phyloP scores from a whole-genome alignment of 2,113 vertebrate species.

The Cavia porcellus region DNA sequence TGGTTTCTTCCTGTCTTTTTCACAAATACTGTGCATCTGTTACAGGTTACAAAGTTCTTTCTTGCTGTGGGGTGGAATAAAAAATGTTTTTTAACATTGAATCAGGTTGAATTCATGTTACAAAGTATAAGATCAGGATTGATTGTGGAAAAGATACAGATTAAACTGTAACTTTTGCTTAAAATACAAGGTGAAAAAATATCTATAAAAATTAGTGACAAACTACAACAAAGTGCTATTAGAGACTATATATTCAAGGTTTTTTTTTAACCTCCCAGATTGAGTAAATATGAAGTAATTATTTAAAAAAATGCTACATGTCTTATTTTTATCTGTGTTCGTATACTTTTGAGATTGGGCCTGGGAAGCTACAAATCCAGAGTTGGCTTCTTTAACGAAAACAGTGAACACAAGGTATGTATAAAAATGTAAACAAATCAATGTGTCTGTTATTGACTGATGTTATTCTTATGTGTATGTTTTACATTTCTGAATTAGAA shows the following conservation, averaged over 20 bases:
- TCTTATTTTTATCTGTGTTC: conserved; percentile 62
- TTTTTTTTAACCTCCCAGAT: not conserved
- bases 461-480: conserved; percentile 53
- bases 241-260: conserved; percentile 11
- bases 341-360: conserved; percentile 86
- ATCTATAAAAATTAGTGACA: conserved; percentile 30
- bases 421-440: not conserved
- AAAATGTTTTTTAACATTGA: conserved; percentile 57
- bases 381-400: conserved; percentile 76
- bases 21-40: not conserved
- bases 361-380: conserved; percentile 83
- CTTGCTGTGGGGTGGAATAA: not conserved
- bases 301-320: conserved; percentile 15
- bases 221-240: not conserved
- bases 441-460: conserved; percentile 50
- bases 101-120: conserved; percentile 34
- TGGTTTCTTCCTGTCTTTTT: not conserved
- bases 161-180: conserved; percentile 52
- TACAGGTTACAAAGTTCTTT: conserved; percentile 33
- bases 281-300: conserved; percentile 64
- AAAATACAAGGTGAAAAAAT: not conserved
- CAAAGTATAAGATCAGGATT: not conserved
- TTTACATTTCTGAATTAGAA: conserved; percentile 60
- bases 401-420: conserved; percentile 84
- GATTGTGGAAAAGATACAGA: conserved; percentile 20